Evolutionary conservation across 2,113 vertebrate species (phyloP), one percentile per base, ranked within the genome.

Genomic region (Zonotrichia leucophrys): DNA sequence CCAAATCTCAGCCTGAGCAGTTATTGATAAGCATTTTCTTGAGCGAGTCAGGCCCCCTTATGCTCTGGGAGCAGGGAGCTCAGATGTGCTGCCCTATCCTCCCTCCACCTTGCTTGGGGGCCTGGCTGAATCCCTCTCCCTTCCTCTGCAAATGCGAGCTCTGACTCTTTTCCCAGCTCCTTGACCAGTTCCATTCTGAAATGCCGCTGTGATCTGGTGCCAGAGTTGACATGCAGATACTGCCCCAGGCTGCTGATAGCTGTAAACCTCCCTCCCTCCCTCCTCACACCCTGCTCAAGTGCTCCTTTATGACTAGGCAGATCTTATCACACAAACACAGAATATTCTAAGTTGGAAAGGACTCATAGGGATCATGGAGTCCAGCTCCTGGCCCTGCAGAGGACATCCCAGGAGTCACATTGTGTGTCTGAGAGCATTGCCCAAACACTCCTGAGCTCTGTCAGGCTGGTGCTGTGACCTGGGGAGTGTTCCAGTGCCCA

Each of bases 41-140:
- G 0, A 76, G 77, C 17, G 24, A 88, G 49, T 31, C 59, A 39
- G 23, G 41, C 1, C 7, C 9, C 22, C 37, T 21, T 33, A 64
- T 53, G 47, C 52, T 42, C 79, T 28, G 31, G 33, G 50, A 72
- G 52, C 6, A 50, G 46, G 42, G 64, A 87, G 52, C 56, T 74
- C 68, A 47, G 81, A n/a, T 81, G 44, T 76, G 44, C 31, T 62
- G 31, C 46, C 15, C 46, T 23, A 9, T 23, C 15, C 2, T 2
- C 15, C 15, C 9, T 5, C 11, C 2, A 3, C 21, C 58, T 78
- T 0, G 0, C 35, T 27, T 14, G 2, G 20, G 28, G n/a, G 13
- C 8, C 20, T 66, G 24, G 31, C n/a, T 27, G 15, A 76, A 24
- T 28, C 46, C 10, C n/a, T 12, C 22, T 84, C n/a, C 31, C 17